Evolutionary conservation across 2,888 invertebrate species (phyloP).

Genomic region (Nebria brevicollis): DNA sequence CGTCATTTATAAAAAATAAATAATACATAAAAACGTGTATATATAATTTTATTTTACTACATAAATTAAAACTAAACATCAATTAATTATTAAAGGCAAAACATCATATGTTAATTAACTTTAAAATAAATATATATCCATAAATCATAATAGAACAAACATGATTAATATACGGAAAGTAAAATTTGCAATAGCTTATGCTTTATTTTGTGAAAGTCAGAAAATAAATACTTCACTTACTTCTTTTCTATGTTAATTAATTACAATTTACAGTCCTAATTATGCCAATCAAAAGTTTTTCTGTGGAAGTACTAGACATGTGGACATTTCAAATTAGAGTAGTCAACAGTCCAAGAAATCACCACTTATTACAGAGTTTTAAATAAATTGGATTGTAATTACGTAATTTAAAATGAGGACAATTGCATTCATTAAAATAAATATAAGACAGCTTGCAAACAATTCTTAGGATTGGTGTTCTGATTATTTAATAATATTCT

Average conservation of each 20-base stretch:
- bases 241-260: background rate
- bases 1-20: background rate
- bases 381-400: slow-evolving; percentile 12
- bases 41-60: background rate
- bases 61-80: background rate
- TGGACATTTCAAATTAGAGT: slow-evolving; percentile 6
- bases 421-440: background rate
- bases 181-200: background rate
- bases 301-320: background rate
- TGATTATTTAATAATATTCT: background rate
- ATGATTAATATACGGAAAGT: background rate
- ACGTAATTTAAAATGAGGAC: background rate
- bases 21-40: background rate
- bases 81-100: background rate
- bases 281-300: background rate
- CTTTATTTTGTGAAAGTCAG: background rate
- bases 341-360: slow-evolving; percentile 22
- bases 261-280: background rate
- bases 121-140: background rate
- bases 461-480: background rate
- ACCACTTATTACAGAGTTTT: slow-evolving; percentile 9
- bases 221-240: background rate
- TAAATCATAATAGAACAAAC: background rate
- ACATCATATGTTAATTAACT: background rate
- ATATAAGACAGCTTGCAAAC: background rate